Evolutionary conservation across 2,113 vertebrate species (phyloP).

Genomic region (Brachyistius frenatus): DNA sequence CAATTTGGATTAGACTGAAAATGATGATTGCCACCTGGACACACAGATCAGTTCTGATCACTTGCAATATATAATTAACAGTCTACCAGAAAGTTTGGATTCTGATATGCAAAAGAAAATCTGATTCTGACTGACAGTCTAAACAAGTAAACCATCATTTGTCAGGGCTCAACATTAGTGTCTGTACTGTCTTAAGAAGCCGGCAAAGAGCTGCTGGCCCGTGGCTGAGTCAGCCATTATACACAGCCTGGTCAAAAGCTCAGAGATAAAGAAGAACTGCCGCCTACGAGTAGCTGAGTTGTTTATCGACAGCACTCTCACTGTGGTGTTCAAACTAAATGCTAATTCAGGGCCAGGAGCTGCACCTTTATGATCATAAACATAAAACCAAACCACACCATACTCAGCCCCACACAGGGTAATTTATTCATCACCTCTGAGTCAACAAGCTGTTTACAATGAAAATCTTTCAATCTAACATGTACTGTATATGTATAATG

Average conservation of each 20-base stretch:
- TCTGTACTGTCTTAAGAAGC: constrained; percentile 27
- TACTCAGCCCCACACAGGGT: background rate
- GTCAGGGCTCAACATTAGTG: constrained; percentile 30
- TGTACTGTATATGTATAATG: background rate
- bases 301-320: constrained; percentile 34
- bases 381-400: background rate
- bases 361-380: constrained; percentile 16
- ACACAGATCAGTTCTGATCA: too few relatives aligned
- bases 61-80: too few relatives aligned
- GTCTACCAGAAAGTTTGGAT: too few relatives aligned
- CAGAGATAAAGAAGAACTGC: constrained; percentile 38
- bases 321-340: constrained; percentile 8
- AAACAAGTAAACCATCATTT: background rate
- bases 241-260: constrained; percentile 26
- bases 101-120: too few relatives aligned
- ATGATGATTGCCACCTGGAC: too few relatives aligned
- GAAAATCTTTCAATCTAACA: background rate
- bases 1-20: too few relatives aligned
- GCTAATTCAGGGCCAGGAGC: constrained; percentile 12
- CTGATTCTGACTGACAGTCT: too few relatives aligned
- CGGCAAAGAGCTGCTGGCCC: constrained; percentile 28
- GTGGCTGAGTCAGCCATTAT: constrained; percentile 40
- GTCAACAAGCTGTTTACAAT: background rate
- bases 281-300: constrained; percentile 10
- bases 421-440: constrained; percentile 3